Percentiles rank a stretch among this genome's conserved stretches.
Evolutionary conservation across 92 coral and sea anemone species (phyloP).

Genomic region (Anthopleura xanthogrammica): DNA sequence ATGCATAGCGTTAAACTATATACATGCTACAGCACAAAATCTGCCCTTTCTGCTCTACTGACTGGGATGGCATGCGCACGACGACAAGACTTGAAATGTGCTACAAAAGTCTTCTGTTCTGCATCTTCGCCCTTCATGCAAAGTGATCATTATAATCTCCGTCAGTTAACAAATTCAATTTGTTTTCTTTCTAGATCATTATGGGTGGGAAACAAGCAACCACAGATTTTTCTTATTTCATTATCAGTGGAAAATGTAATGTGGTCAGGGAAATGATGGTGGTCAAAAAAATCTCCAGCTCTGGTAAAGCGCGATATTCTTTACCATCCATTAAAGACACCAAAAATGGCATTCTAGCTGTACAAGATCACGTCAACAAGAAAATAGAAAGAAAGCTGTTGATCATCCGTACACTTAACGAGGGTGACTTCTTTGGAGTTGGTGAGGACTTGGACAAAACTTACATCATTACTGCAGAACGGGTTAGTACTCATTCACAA

Average conservation of each 20-base stretch:
- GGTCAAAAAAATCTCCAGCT: conserved; percentile 42
- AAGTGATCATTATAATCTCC: no score
- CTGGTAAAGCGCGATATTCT: conserved; percentile 63
- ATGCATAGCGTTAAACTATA: no score
- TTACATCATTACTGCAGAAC: conserved; percentile 70
- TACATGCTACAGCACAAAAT: no score
- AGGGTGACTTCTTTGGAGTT: conserved; percentile 87
- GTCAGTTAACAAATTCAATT: not conserved
- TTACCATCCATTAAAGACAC: conserved; percentile 55
- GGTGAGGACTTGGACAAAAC: conserved; percentile 82
- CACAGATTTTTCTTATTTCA: conserved; percentile 66
- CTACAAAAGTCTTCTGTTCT: no score
- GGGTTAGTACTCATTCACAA: conserved; percentile 50
- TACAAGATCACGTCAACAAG: conserved; percentile 26
- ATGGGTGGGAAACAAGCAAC: conserved; percentile 54
- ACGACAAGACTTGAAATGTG: no score
- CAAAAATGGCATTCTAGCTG: conserved; percentile 19
- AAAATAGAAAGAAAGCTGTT: conserved; percentile 61
- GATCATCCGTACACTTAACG: conserved; percentile 51
- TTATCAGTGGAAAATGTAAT: conserved; percentile 78
- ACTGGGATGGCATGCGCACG: no score
- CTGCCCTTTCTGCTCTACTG: no score
- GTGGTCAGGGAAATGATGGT: conserved; percentile 80
- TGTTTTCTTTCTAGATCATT: conserved; percentile 45
- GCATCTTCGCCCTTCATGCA: no score